Evolutionary conservation across 2,113 vertebrate species (phyloP), one percentile per base, ranked within the genome.

Genomic region (Podocnemis expansa): DNA sequence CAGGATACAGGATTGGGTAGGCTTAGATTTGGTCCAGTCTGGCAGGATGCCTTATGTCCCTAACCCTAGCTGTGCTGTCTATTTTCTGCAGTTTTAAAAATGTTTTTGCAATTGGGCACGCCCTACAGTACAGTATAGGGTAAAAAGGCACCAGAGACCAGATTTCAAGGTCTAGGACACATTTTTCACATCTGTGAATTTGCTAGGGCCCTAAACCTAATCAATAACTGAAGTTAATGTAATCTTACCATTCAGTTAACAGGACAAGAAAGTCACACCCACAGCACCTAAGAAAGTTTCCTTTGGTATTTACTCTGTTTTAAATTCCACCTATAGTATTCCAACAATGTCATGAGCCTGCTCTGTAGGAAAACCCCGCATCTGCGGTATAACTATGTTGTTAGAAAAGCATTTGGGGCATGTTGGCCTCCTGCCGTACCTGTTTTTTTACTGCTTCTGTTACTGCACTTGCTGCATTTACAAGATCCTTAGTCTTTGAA

Each of bases 401-500:
- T 45, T 29, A 45, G 73, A 76, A 45, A 16, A 76, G 25, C 16
- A 43, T 76, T 76, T 45, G 43, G n/a, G 41, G 24, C 45, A 25
- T 7, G 3, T 1, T 38, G 56, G 55, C 0, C 1, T 13, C 17
- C 45, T 0, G 2, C 60, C 34, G 22, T 95, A 99, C 99, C 98
- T 99, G 99, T 47, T 98, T 92, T 98, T 98, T 99, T 78, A 99
- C 99, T 0, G 98, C 99, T 31, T 97, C 97, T 0, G 99, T 99
- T 90, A 99, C 99, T 0, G 98, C 95, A 6, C 98, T 98, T 0
- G 99, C 99, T 1, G 98, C 98, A 13, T 97, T 98, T 14, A 99
- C 98, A 2, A 99, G 98, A 89, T 99, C 99, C 78, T 96, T 98
- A 10, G 98, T 99, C 97, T 96, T 98, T 41, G 99, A 98, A 63